Evolutionary conservation across 1,140 invertebrate genomes (phyloP), one percentile per base, ranked within the genome.

Genomic region (Ruditapes philippinarum): DNA sequence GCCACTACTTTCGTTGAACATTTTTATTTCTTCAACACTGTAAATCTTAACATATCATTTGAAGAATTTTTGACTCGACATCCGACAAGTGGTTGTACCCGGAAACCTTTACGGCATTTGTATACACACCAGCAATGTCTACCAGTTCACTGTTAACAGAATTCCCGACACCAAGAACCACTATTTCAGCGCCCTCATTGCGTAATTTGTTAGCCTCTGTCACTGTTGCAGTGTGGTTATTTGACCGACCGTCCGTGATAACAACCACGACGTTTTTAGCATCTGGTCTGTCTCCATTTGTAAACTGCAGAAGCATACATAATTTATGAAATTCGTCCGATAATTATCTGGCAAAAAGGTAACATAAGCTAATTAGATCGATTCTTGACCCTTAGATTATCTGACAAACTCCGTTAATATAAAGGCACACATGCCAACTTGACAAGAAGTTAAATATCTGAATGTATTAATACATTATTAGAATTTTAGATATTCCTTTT

Each of bases 211-310:
- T 60, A 49, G 80, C 60, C n/a, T 83, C 80, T n/a, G 57, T 25
- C 4, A 83, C 57, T 17, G 80, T 68, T 1, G 22, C 38, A 42
- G 19, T n/a, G 45, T 83, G 80, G 49, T 83, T 68, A 22, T n/a
- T 65, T 9, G 82, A 73, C 17, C 45, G n/a, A 17, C 82, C 82
- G 70, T 85, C 82, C 2, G 82, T 85, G 11, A 85, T 57, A 0
- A 85, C 33, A 14, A 85, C 68, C 7, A 73, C 68, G 12, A 85
- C 82, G 25, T 85, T 85, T 40, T 42, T 45, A 0, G 82, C 82
- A 57, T 28, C 54, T 31, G 82, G 82, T 51, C 82, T 51, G 49
- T 85, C 82, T 74, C 82, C 82, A 17, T 85, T 45, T 25, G 17
- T 22, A 25, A 73, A 85, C 82, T 85, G 22, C 22, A 25, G 5